A percentile compares a stretch with the other conserved stretches of the same genome.
phyloP scores from a whole-genome alignment of 2,797 vertebrate genomes.

The Dryobates pubescens region DNA sequence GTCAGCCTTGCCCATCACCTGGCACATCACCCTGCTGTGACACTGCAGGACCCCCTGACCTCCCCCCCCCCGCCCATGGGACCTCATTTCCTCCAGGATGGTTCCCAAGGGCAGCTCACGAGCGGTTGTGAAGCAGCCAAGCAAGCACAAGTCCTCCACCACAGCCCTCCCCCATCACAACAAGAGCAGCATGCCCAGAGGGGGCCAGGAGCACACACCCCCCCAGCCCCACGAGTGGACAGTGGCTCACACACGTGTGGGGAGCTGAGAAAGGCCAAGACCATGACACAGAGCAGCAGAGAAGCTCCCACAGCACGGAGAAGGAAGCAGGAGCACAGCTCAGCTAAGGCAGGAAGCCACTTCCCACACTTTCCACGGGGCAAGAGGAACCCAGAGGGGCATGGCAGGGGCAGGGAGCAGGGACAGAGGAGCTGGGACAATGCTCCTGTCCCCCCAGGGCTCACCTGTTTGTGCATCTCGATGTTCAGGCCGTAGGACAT shows the following conservation, averaged over 20 bases:
- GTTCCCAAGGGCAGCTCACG: neutral
- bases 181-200: fast-evolving
- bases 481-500: slow-evolving; percentile 84
- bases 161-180: fast-evolving
- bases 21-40: neutral
- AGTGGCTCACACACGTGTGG: fast-evolving
- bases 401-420: neutral
- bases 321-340: neutral
- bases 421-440: neutral
- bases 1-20: neutral
- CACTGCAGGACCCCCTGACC: neutral
- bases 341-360: neutral
- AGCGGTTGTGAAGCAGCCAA: fast-evolving
- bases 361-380: fast-evolving
- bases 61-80: fast-evolving
- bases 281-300: neutral
- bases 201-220: fast-evolving
- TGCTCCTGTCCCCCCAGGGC: neutral
- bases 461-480: slow-evolving; percentile 84
- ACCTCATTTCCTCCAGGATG: neutral
- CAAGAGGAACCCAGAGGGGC: fast-evolving
- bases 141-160: neutral
- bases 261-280: neutral
- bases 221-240: fast-evolving
- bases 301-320: neutral